A percentile compares a stretch with the other conserved stretches of the same genome.
Evolutionary conservation across 2,113 vertebrate species (phyloP).

Genomic region (Anser brachyrhynchus): DNA sequence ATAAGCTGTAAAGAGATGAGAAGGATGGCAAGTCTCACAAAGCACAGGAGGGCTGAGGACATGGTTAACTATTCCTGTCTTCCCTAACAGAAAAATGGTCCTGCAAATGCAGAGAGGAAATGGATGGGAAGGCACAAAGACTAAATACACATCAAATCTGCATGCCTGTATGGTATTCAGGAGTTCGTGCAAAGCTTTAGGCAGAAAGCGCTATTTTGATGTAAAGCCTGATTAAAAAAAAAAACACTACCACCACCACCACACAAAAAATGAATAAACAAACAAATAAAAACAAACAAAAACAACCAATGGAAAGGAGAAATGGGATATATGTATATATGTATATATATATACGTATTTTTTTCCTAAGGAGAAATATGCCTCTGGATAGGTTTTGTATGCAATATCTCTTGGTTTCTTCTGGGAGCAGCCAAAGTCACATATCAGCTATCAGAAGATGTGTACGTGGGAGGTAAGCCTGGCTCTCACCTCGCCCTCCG

Average conservation of each 20-base stretch:
- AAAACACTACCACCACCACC: no score
- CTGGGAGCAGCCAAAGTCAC: slow-evolving; percentile 29
- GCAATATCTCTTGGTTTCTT: background rate
- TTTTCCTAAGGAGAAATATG: background rate
- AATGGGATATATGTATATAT: background rate
- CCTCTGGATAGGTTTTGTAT: background rate
- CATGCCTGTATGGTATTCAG: background rate
- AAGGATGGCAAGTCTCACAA: background rate
- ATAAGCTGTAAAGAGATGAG: background rate
- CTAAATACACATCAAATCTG: background rate
- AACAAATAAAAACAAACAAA: background rate
- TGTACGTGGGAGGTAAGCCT: slow-evolving; percentile 13
- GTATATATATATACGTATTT: background rate
- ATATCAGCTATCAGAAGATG: slow-evolving; percentile 17
- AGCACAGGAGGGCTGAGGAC: background rate
- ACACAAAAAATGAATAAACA: background rate
- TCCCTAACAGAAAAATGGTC: background rate
- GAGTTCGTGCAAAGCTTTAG: background rate
- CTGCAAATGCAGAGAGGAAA: background rate
- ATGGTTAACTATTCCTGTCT: background rate
- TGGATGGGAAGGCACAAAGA: background rate
- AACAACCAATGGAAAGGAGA: background rate
- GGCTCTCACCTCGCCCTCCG: background rate
- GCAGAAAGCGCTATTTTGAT: background rate
- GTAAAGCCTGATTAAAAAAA: background rate